Evolutionary conservation across 2,888 invertebrate species (phyloP).

Genomic region (Oligia latruncula): DNA sequence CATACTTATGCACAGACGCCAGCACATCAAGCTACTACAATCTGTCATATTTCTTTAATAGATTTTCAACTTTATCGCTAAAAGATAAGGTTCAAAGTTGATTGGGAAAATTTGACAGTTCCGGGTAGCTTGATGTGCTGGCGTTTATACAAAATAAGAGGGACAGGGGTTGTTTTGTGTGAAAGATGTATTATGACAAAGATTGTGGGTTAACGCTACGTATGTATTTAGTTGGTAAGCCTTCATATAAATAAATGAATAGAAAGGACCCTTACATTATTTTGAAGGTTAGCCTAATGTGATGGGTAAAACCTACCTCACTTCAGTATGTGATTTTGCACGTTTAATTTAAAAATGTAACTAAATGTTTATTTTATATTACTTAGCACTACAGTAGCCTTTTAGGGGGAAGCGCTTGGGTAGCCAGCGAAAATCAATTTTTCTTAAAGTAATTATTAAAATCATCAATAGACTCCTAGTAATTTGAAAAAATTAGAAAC

Average conservation of each 20-base stretch:
- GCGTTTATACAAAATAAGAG: background rate
- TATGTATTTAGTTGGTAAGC: background rate
- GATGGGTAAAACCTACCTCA: background rate
- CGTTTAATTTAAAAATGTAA: background rate
- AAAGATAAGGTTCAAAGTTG: no score
- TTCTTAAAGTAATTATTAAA: no score
- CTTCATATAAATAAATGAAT: background rate
- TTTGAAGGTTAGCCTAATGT: background rate
- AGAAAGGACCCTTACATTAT: background rate
- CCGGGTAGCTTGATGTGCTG: no score
- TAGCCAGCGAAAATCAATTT: no score
- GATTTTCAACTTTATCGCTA: no score
- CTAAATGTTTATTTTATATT: slow-evolving; percentile 17
- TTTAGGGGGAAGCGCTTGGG: no score
- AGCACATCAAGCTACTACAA: no score
- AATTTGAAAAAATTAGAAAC: no score
- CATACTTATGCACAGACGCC: background rate
- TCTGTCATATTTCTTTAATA: no score
- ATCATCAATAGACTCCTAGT: no score
- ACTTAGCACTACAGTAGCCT: no score
- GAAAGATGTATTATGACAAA: background rate
- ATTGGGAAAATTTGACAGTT: no score
- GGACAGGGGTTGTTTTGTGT: background rate
- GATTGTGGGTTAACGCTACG: background rate
- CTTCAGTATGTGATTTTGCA: background rate